Conservation (phyloP, 2,888 invertebrate genomes). For the Coenonympha glycerion region DNA sequence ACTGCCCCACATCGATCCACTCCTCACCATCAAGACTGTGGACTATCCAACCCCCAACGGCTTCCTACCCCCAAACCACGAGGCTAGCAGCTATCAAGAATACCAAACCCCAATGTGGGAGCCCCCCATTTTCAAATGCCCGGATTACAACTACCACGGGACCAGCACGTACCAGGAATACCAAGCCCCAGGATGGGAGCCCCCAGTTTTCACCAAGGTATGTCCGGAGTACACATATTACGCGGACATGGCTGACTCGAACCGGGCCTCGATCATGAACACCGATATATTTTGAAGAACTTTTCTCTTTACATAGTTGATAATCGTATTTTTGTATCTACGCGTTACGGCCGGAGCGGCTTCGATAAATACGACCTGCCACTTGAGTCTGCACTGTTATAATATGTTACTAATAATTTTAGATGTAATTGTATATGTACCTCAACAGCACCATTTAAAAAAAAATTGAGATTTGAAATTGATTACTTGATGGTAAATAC, state of each 20-base stretch:
- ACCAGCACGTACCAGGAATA: constrained; percentile 15
- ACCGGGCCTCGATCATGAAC: constrained; percentile 42
- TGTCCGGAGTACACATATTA: constrained; percentile 34
- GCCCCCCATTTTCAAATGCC: constrained; percentile 41
- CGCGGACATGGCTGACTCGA: constrained; percentile 36
- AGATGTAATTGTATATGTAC: too few species aligned
- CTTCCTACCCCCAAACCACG: not conserved
- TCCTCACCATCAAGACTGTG: constrained; percentile 41
- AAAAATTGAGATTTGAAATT: too few species aligned
- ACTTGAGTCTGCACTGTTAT: not conserved
- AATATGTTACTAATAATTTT: not conserved
- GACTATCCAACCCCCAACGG: constrained; percentile 5
- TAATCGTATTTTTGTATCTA: constrained; percentile 32
- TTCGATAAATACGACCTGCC: not conserved
- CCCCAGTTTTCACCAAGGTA: constrained; percentile 44
- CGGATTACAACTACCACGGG: constrained; percentile 33
- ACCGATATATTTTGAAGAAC: constrained; percentile 47
- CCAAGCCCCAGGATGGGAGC: constrained; percentile 41
- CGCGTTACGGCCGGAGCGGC: constrained; percentile 28
- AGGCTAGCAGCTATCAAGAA: constrained; percentile 11
- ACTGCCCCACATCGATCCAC: constrained; percentile 62
- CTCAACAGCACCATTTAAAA: too few species aligned
- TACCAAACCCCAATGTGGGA: constrained; percentile 40
- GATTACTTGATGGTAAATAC: too few species aligned
- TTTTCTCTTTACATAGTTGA: constrained; percentile 28